Conservation (phyloP, 2,888 invertebrate species). For the Iphiclides podalirius region DNA sequence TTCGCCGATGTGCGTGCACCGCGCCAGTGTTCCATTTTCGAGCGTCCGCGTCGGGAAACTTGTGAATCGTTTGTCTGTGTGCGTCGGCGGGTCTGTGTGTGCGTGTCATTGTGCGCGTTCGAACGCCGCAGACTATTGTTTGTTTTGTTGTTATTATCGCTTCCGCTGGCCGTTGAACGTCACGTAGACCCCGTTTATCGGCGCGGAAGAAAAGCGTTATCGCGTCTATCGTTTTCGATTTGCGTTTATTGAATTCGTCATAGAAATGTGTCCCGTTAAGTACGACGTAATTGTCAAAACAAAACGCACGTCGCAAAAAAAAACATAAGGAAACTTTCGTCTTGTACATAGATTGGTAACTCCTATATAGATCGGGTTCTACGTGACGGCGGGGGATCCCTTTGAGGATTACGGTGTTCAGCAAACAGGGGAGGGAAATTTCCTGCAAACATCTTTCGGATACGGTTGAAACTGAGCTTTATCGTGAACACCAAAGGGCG, state of each 20-base stretch:
- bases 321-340: no score
- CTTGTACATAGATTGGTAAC: no score
- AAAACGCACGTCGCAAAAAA: no score
- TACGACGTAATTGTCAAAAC: no score
- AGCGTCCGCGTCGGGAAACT: slow-evolving; percentile 55
- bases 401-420: slow-evolving; percentile 42
- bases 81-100: slow-evolving; percentile 53
- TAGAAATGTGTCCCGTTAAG: no score
- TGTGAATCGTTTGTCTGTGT: slow-evolving; percentile 73
- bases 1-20: slow-evolving; percentile 46
- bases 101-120: slow-evolving; percentile 54
- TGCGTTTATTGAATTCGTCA: no score
- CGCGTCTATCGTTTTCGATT: neutral
- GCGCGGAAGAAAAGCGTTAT: neutral
- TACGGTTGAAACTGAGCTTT: slow-evolving; percentile 33
- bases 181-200: slow-evolving; percentile 29
- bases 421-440: slow-evolving; percentile 53
- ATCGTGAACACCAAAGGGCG: slow-evolving; percentile 24
- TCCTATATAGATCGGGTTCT: slow-evolving; percentile 27
- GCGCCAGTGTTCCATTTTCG: slow-evolving; percentile 62
- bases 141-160: slow-evolving; percentile 71
- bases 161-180: slow-evolving; percentile 41
- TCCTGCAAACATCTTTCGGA: slow-evolving; percentile 33
- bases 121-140: slow-evolving; percentile 53
- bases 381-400: slow-evolving; percentile 39